These are phyloP conservation scores for Aphidius colemani DNA, from an alignment of 2,888 invertebrate species.

Conservation along the genomic window DNA sequence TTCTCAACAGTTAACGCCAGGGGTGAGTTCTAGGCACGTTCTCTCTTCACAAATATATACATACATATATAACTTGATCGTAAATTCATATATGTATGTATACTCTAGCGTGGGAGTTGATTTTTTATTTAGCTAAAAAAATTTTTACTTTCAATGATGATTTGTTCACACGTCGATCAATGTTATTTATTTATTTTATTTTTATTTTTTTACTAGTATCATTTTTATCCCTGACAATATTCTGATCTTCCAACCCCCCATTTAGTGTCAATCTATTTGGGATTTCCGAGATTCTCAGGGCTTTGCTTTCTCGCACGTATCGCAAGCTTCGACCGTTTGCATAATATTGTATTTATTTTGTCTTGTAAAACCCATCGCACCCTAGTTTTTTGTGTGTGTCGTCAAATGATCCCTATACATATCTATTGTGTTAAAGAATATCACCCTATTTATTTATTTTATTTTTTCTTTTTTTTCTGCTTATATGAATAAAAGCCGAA, in stretches of 20 bases:
- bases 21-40: slow-evolving; percentile 35
- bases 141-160: too few relatives aligned
- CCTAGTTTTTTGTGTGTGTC: slow-evolving; percentile 19
- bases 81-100: slow-evolving; percentile 33
- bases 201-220: too few relatives aligned
- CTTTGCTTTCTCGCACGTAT: slow-evolving; percentile 53
- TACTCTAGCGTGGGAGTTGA: slow-evolving; percentile 24
- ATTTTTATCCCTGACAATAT: slow-evolving; percentile 2
- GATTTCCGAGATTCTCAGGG: slow-evolving; percentile 60
- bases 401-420: slow-evolving; percentile 1
- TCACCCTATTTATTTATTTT: slow-evolving; percentile 10
- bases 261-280: slow-evolving; percentile 62
- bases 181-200: too few relatives aligned
- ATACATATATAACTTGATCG: too few relatives aligned
- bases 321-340: slow-evolving; percentile 54
- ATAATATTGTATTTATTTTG: slow-evolving; percentile 61
- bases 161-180: too few relatives aligned
- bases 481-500: slow-evolving; percentile 16
- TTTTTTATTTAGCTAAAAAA: not conserved
- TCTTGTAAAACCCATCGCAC: slow-evolving; percentile 52
- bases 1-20: slow-evolving; percentile 44
- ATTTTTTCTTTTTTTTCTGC: too few relatives aligned
- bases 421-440: not conserved
- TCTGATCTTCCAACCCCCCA: slow-evolving; percentile 42
- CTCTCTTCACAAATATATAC: slow-evolving; percentile 28